A percentile compares a stretch with the other conserved stretches of the same genome.
phyloP scores from a whole-genome alignment of 2,888 invertebrate species.

The Spicauda simplicius region DNA sequence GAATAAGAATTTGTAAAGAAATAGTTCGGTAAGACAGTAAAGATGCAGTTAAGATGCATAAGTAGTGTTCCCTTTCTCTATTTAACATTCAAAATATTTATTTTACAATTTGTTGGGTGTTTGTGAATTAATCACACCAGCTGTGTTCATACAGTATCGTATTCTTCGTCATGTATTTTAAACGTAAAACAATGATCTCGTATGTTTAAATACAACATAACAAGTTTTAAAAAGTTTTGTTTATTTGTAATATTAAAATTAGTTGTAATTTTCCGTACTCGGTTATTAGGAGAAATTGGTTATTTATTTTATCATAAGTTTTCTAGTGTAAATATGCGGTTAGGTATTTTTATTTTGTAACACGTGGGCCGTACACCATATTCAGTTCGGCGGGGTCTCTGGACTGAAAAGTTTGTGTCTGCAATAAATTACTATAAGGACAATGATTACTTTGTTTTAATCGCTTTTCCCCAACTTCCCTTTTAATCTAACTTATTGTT shows the following conservation, averaged over 20 bases:
- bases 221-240: conserved; percentile 47
- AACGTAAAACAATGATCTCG: conserved; percentile 79
- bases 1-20: conserved; percentile 9
- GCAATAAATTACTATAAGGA: conserved; percentile 81
- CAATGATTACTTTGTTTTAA: conserved; percentile 21
- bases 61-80: conserved; percentile 34
- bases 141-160: conserved; percentile 69
- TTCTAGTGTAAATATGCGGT: conserved; percentile 66
- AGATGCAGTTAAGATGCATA: not conserved
- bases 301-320: conserved; percentile 72
- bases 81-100: conserved; percentile 30
- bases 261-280: conserved; percentile 54
- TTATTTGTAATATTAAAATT: conserved; percentile 48
- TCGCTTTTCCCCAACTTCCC: not conserved
- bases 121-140: conserved; percentile 68
- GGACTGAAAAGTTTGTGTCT: conserved; percentile 79
- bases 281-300: conserved; percentile 74
- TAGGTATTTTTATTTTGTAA: conserved; percentile 64
- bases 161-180: conserved; percentile 50
- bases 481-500: no score
- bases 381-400: conserved; percentile 76
- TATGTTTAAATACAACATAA: conserved; percentile 62
- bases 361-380: conserved; percentile 69
- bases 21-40: not conserved
- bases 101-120: conserved; percentile 38